Base-by-base conservation (phyloP, 1,140 invertebrate genomes). In the Lasioglossum baleicum region DNA sequence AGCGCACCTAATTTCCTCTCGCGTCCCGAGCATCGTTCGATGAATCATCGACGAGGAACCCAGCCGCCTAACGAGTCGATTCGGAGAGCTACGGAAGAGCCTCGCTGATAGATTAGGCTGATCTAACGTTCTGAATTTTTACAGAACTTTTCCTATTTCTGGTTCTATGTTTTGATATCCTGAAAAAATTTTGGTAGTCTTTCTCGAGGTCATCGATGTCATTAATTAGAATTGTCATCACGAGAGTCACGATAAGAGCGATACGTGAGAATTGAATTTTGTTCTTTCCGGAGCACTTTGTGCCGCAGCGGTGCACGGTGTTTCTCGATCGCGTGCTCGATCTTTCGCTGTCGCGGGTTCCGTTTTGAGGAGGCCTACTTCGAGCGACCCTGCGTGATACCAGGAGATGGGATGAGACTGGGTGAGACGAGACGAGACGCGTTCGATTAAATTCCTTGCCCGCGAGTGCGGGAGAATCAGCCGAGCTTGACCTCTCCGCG, bases 301-400 rank as follows among this genome's bases (percentile, higher is more conserved):
- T 26, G 26, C 26, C 26, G 26, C 26, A 26, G 35, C 35, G 35
- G 35, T 5, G 35, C 35, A 35, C 35, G 56, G 58, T n/a, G 75
- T n/a, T 26, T 13, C 5, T 8, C 42, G 17, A 26, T 64, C 20
- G 44, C 31, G 42, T 44, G 22, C 8, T 42, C 31, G 70, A 31
- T 66, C 51, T 66, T 75, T 75, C 79, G n/a, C 44, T 68, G 35
- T 31, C 48, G 71, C 44, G 80, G 56, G 72, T 71, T 78, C 82
- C 82, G 77, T 75, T 80, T 67, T n/a, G 67, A 56, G 44, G n/a
- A 17, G 61, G 67, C 75, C 67, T 70, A 84, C 67, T 75, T 80
- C 58, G 40, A 7, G 4, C n/a, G 35, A 40, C 42, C 26, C 3
- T 7, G 17, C 51, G 51, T 13, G 51, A 51, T 11, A 51, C 44